Conservation (phyloP, 1,140 invertebrate species). For the Dendrolimus punctatus region DNA sequence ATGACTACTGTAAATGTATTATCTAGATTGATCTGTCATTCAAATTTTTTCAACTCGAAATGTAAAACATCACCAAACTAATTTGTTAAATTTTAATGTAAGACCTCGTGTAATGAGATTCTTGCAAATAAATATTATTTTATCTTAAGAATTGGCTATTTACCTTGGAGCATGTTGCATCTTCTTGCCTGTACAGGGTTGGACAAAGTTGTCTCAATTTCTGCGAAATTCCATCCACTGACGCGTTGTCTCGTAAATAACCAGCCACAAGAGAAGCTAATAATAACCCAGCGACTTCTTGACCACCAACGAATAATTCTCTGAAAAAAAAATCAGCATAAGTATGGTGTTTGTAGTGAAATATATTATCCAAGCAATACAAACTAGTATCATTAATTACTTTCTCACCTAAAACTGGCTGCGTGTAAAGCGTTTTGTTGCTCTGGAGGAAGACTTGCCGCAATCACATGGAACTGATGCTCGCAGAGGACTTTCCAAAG, state of each 20-base stretch:
- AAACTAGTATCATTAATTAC: conserved; percentile 2
- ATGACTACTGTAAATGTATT: too few relatives aligned
- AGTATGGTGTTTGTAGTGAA: not conserved
- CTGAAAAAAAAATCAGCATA: conserved; percentile 68
- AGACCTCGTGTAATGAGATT: too few relatives aligned
- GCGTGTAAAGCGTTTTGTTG: conserved; percentile 74
- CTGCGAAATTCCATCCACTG: conserved; percentile 91
- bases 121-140: too few relatives aligned
- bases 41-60: too few relatives aligned
- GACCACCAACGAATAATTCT: conserved; percentile 88
- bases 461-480: conserved; percentile 92
- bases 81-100: too few relatives aligned
- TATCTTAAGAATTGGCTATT: conserved; percentile 3
- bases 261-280: conserved; percentile 85
- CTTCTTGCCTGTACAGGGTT: conserved; percentile 94
- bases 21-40: too few relatives aligned
- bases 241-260: conserved; percentile 95
- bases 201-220: conserved; percentile 95
- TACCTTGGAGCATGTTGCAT: conserved; percentile 95
- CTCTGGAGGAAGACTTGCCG: conserved; percentile 75
- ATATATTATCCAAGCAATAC: conserved; percentile 1
- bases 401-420: conserved; percentile 70
- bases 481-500: conserved; percentile 96
- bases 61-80: too few relatives aligned
- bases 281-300: conserved; percentile 84